Conservation (phyloP, 2,797 vertebrate species). For the Clarias laeviceps region DNA sequence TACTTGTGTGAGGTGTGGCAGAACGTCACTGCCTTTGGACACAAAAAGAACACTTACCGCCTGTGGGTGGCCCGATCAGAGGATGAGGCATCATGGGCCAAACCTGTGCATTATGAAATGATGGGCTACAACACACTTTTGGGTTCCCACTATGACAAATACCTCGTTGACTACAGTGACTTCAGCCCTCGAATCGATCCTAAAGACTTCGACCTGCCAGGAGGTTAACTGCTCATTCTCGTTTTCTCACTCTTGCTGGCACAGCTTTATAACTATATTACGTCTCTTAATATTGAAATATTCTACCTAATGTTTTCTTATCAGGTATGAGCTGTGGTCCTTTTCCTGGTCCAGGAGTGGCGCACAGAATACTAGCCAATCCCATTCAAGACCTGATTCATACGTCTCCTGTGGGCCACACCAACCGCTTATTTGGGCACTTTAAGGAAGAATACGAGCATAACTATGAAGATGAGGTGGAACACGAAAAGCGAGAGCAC, state of each 20-base stretch:
- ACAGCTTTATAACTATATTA: neutral
- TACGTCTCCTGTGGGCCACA: slow-evolving; percentile 68
- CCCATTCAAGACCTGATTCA: slow-evolving; percentile 83
- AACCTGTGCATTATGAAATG: slow-evolving; percentile 81
- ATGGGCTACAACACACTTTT: slow-evolving; percentile 80
- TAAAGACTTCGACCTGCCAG: slow-evolving; percentile 71
- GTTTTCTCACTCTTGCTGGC: neutral
- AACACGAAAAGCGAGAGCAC: slow-evolving; percentile 79
- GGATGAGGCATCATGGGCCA: slow-evolving; percentile 47
- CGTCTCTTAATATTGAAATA: neutral
- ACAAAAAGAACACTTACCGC: slow-evolving; percentile 81
- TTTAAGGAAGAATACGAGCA: slow-evolving; percentile 73
- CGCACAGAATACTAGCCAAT: slow-evolving; percentile 79
- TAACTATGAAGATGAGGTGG: slow-evolving; percentile 62
- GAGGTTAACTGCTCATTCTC: slow-evolving; percentile 56
- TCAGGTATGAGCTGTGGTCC: slow-evolving; percentile 75
- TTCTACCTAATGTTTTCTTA: neutral
- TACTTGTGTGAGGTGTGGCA: slow-evolving; percentile 80
- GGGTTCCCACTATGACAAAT: slow-evolving; percentile 84
- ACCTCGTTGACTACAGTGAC: slow-evolving; percentile 77
- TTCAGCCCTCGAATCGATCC: slow-evolving; percentile 69
- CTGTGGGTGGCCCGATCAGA: slow-evolving; percentile 78
- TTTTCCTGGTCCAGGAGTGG: slow-evolving; percentile 74
- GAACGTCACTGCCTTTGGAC: slow-evolving; percentile 71
- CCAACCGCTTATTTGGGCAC: slow-evolving; percentile 71